Evolutionary conservation across 2,797 vertebrate species (phyloP).

Genomic region (Pseudopleuronectes americanus): DNA sequence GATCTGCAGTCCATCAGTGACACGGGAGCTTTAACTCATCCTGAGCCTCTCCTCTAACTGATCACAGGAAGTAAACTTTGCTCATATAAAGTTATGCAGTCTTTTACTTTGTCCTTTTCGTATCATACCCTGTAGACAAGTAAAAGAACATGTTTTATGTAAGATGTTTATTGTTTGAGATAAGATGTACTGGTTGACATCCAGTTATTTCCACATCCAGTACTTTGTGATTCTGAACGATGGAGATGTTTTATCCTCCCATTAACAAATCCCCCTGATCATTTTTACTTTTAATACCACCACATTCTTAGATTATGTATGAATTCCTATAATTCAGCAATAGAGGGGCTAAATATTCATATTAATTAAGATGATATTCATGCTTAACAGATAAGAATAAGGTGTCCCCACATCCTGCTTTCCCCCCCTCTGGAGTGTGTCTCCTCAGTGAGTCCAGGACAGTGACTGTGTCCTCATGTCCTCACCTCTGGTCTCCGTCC

Average conservation of each 20-base stretch:
- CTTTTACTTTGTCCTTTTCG: neutral
- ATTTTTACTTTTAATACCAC: no score
- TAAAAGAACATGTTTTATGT: no score
- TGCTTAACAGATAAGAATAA: no score
- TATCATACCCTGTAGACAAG: no score
- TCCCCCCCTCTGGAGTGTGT: slow-evolving; percentile 8
- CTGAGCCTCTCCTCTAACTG: neutral
- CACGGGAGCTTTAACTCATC: neutral
- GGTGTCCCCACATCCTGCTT: no score
- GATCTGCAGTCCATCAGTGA: slow-evolving; percentile 20
- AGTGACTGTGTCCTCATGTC: neutral
- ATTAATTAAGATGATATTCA: neutral
- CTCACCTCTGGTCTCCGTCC: slow-evolving; percentile 94
- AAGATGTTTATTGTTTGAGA: no score
- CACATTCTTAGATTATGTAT: neutral
- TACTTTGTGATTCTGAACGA: no score
- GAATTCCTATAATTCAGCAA: neutral
- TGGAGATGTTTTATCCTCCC: neutral
- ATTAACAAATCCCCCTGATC: neutral
- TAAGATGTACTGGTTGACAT: no score
- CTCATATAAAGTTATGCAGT: neutral
- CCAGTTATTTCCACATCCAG: no score
- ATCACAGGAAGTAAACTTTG: slow-evolving; percentile 3
- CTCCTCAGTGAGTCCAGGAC: neutral
- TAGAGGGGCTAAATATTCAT: no score